Evolutionary conservation across 1,140 invertebrate genomes (phyloP).

Genomic region (Aphelinus atriplicis): DNA sequence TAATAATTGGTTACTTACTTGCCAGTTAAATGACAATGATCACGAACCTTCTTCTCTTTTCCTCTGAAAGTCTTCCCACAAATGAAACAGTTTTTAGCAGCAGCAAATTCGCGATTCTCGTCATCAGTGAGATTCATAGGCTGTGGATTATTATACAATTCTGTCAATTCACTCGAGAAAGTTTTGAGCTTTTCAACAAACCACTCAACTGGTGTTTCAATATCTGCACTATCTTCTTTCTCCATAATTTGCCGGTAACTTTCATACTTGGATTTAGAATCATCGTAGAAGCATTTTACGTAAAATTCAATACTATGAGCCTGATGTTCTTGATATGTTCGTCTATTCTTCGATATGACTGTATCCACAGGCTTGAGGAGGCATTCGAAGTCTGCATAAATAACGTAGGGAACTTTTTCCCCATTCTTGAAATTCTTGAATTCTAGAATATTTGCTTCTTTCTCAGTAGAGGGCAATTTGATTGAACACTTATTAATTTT

Average conservation of each 20-base stretch:
- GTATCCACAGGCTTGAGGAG: background rate
- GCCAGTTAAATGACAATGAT: slow-evolving; percentile 56
- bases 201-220: background rate
- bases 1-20: background rate
- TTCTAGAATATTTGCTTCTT: slow-evolving; percentile 29
- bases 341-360: background rate
- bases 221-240: background rate
- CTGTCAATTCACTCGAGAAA: background rate
- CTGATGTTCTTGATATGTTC: slow-evolving; percentile 6
- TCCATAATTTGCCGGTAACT: background rate
- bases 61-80: background rate
- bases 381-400: background rate
- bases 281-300: slow-evolving; percentile 17
- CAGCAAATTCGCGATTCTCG: background rate
- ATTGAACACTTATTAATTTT: slow-evolving; percentile 42
- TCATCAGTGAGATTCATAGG: background rate
- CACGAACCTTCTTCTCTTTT: slow-evolving; percentile 19
- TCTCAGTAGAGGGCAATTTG: slow-evolving; percentile 21
- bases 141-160: slow-evolving; percentile 1
- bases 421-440: slow-evolving; percentile 42
- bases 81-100: background rate
- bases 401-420: slow-evolving; percentile 26
- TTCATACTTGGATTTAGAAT: slow-evolving; percentile 10
- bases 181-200: background rate
- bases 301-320: slow-evolving; percentile 6